Percentiles rank a stretch among this genome's conserved stretches.
These are phyloP conservation scores for Lepas anatifera DNA, from an alignment of 2,888 invertebrate genomes.

Conservation along the genomic window DNA sequence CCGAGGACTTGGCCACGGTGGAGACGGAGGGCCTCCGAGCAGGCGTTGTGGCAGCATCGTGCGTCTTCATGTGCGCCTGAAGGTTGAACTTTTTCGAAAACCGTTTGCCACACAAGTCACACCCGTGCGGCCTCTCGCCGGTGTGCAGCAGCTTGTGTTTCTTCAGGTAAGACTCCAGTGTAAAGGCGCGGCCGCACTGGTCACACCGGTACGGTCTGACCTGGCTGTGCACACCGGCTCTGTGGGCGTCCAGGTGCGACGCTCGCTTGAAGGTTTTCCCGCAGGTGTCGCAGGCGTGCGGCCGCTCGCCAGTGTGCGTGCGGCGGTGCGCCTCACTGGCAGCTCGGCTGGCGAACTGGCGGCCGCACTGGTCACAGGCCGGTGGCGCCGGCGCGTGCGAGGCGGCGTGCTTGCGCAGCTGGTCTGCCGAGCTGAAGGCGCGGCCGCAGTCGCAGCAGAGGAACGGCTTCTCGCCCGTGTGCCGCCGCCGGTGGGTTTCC, in stretches of 20 bases:
- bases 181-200: background rate
- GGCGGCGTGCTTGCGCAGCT: slow-evolving; percentile 21
- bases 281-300: background rate
- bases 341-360: background rate
- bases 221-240: background rate
- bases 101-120: background rate
- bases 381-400: slow-evolving; percentile 19
- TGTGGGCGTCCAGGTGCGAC: background rate
- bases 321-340: background rate
- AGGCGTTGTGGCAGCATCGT: background rate
- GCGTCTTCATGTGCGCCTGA: slow-evolving; percentile 3
- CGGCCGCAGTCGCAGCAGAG: slow-evolving; percentile 23
- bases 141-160: background rate
- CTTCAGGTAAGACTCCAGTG: background rate
- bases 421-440: slow-evolving; percentile 23
- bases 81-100: slow-evolving; percentile 2
- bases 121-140: background rate
- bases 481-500: slow-evolving; percentile 21
- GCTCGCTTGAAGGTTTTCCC: background rate
- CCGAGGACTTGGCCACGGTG: background rate
- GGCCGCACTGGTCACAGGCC: background rate
- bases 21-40: background rate
- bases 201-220: background rate
- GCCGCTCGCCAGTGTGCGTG: background rate
- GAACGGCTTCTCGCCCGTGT: slow-evolving; percentile 23